Percentiles rank a stretch among this genome's conserved stretches.
Conservation (phyloP, 2,797 vertebrate genomes). For the Nannoperca australis region DNA sequence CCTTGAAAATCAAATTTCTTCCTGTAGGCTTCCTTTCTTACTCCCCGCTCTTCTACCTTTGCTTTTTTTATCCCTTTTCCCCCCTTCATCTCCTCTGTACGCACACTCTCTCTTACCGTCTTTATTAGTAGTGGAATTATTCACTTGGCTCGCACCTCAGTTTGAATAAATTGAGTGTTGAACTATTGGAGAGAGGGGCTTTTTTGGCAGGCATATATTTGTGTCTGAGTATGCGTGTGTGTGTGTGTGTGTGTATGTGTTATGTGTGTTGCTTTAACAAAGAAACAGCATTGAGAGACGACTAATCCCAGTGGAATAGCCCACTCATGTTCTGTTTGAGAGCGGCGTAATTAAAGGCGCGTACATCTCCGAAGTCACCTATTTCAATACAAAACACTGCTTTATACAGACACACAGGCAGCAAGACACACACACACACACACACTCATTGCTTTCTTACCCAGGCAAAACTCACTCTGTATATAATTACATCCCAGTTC, state of each 20-base stretch:
- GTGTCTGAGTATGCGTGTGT: constrained; percentile 60
- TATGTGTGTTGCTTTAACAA: constrained; percentile 77
- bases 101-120: constrained; percentile 65
- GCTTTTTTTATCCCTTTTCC: constrained; percentile 57
- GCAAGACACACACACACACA: constrained; percentile 38
- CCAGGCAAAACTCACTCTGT: constrained; percentile 60
- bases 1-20: constrained; percentile 74
- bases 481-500: constrained; percentile 84
- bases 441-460: constrained; percentile 42
- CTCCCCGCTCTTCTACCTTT: constrained; percentile 29
- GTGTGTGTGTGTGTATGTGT: constrained; percentile 50
- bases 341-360: constrained; percentile 86
- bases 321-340: constrained; percentile 89
- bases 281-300: constrained; percentile 79
- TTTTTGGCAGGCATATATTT: constrained; percentile 72
- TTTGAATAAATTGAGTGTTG: constrained; percentile 80
- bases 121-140: constrained; percentile 87
- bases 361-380: constrained; percentile 85
- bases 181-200: constrained; percentile 69
- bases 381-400: constrained; percentile 86
- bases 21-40: constrained; percentile 53
- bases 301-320: constrained; percentile 85
- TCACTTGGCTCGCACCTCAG: constrained; percentile 80
- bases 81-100: constrained; percentile 59
- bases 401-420: constrained; percentile 64